Base-by-base conservation (phyloP, 2,797 vertebrate species). In the Oreonectes daqikongensis region DNA sequence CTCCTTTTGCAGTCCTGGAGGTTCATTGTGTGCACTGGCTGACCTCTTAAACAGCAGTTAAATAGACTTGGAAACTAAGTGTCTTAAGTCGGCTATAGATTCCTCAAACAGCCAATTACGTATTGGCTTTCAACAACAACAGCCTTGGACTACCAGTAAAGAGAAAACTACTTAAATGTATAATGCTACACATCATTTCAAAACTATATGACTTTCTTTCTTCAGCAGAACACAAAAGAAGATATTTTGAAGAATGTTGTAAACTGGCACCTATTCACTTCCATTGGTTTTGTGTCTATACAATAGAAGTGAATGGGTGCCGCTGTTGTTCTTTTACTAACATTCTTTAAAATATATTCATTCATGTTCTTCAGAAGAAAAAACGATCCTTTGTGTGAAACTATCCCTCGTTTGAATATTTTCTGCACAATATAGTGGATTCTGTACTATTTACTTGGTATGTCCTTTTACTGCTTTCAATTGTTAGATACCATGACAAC, bases 401-500 rank as follows among this genome's bases (percentile, higher is more conserved):
- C n/a, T n/a, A n/a, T n/a, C n/a, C n/a, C n/a, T n/a, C n/a, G n/a
- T n/a, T n/a, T n/a, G n/a, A 64, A 24, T 67, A 46, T n/a, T 35
- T 66, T 53, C 8, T 40, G 14, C 15, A 10, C 10, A 57, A 67
- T 32, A 52, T 32, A 20, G 40, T 55, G 17, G 44, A 14, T 70
- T 67, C 20, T 50, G 44, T 48, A 32, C 32, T 40, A 35, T 46
- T 30, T 59, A 26, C 40, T n/a, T 71, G 20, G 48, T 53, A 35
- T 46, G 22, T 10, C 30, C 26, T 75, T 48, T 78, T 61, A 50
- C 17, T 69, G 42, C 24, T 38, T 28, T 69, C 9, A 65, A n/a
- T 78, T 66, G 53, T 42, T 61, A 99, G 98, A 90, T 99, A 99
- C 89, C 98, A 99, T 72, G 98, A 99, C 87, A 95, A 94, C 87